phyloP scores from a whole-genome alignment of 2,888 invertebrate genomes.

The Morpho deidamia region DNA sequence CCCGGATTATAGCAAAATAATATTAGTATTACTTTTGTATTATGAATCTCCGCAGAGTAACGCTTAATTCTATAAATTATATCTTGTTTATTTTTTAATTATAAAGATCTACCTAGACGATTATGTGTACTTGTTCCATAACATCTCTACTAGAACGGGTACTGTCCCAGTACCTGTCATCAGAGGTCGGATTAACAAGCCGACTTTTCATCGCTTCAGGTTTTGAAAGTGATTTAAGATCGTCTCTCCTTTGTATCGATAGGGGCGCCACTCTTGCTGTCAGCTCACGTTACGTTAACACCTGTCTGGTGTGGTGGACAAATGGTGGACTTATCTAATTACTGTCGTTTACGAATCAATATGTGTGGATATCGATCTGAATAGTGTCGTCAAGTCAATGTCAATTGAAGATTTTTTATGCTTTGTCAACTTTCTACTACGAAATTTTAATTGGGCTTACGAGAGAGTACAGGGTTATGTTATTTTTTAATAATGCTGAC shows the following conservation, averaged over 20 bases:
- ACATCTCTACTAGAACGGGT: not conserved
- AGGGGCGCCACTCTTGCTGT: conserved; percentile 16
- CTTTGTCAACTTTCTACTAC: not conserved
- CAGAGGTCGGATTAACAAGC: conserved; percentile 6
- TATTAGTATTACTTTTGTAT: no score
- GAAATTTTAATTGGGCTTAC: conserved; percentile 4
- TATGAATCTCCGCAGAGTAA: no score
- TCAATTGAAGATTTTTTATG: conserved; percentile 7
- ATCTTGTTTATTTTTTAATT: not conserved
- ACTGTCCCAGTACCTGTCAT: conserved; percentile 3
- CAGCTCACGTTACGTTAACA: conserved; percentile 21
- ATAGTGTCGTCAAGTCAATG: conserved; percentile 6
- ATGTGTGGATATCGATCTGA: conserved; percentile 14
- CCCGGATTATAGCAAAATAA: no score
- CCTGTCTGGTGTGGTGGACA: conserved; percentile 6
- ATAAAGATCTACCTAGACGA: not conserved
- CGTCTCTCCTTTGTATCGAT: conserved; percentile 8
- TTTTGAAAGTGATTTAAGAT: conserved; percentile 10
- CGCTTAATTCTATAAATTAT: no score
- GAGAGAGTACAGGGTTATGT: not conserved
- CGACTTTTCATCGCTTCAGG: conserved; percentile 8
- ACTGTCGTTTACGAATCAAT: conserved; percentile 14
- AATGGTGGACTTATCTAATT: conserved; percentile 20
- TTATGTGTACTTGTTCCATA: conserved; percentile 1
- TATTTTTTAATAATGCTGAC: not conserved